Evolutionary conservation across 1,140 invertebrate species (phyloP), one percentile per base, ranked within the genome.

Genomic region (Antheraea mylitta): DNA sequence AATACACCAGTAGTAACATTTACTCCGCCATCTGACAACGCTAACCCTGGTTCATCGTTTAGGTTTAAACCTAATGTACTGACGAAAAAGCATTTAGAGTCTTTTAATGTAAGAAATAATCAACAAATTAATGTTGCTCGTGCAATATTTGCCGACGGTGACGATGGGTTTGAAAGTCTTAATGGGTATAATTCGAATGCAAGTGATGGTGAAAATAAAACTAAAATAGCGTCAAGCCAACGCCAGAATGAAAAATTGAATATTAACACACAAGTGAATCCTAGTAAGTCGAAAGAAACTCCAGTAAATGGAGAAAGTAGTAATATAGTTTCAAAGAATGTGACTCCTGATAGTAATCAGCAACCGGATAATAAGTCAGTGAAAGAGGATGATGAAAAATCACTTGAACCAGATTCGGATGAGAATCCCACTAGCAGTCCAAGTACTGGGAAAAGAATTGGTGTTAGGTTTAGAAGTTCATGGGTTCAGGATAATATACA

Each of bases 161-260:
- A 97, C 81, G 96, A 97, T 87, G 96, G 96, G 16, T 97, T 97
- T 85, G 96, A 97, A 90, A 97, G 96, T 82, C 92, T 97, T n/a
- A 96, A 96, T 82, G 95, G 96, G 16, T 96, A 96, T 82, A 96
- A 95, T 72, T 96, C 96, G 0, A 96, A 96, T 85, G 95, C 95
- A 64, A 93, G 92, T 71, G 91, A 93, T 65, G 87, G 78, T n/a
- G 92, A 83, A 67, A 77, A 75, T 61, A 75, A 59, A 68, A 61
- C 70, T 53, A 75, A 80, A 78, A 45, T 66, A 37, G 53, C 10
- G 64, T 69, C 69, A 63, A 74, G 69, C 62, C 37, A 61, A 63
- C 18, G 61, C 18, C 65, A 68, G 58, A 72, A 66, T 13, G 67
- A 76, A 76, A 11, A 65, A 38, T 19, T 67, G 66, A 67, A 63